Evolutionary conservation across 1,140 invertebrate species (phyloP), one percentile per base, ranked within the genome.

Genomic region (Prorops nasuta): DNA sequence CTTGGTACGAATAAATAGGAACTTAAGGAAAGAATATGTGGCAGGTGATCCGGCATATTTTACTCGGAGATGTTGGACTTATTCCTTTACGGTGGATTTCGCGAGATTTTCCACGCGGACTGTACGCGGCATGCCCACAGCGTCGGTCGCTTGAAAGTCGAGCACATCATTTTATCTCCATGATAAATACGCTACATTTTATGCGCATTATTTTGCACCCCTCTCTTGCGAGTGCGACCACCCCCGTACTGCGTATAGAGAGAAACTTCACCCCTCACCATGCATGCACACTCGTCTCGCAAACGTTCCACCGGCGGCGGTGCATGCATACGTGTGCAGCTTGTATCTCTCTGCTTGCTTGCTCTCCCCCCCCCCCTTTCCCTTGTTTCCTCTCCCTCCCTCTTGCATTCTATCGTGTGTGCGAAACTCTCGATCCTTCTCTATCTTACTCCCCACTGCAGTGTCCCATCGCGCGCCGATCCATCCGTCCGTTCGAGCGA

Each of bases 181-280:
- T 76, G 73, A 77, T 77, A 72, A 77, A 77, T 77, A 74, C 67
- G 73, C 67, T 69, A 74, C 73, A 76, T 74, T 77, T 77, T 73
- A 72, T 74, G 72, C 71, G 68, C 70, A 72, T 74, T 74, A 76
- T 74, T 72, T 72, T 70, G 60, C 68, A 55, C 63, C 59, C 58
- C 49, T 46, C 50, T 44, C 44, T 52, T 48, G 54, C 37, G 48
- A 51, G 54, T 54, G 40, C 49, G 32, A 50, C 46, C 48, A 55
- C 41, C 32, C 43, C 43, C 31, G 28, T 14, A 6, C 15, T 21
- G 19, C 36, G 35, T 7, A 12, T 12, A 28, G 24, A 28, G 24
- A 7, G 12, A 21, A 9, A 12, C 38, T 20, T 20, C n/a, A 40
- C 14, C 38, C 18, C 38, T 40, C 20, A 16, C n/a, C 36, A 16